These are phyloP conservation scores for Crotalus viridis DNA, from an alignment of 2,113 vertebrate genomes.

Conservation along the genomic window DNA sequence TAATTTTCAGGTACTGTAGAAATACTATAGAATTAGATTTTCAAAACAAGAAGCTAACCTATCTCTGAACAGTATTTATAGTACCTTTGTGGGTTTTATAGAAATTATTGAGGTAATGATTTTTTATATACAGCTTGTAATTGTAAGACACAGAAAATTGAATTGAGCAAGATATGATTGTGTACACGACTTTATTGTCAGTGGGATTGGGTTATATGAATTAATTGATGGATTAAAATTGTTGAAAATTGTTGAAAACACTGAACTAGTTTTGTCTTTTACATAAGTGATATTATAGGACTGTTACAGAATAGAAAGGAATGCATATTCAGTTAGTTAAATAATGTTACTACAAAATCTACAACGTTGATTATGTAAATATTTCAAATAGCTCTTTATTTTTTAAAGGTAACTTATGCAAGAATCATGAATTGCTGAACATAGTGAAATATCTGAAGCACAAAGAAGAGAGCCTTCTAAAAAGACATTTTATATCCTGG, in stretches of 20 bases:
- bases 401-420: slow-evolving; percentile 59
- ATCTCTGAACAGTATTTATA: neutral
- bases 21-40: neutral
- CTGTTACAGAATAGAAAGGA: neutral
- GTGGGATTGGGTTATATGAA: neutral
- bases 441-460: slow-evolving; percentile 51
- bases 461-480: slow-evolving; percentile 43
- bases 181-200: neutral
- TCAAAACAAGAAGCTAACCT: neutral
- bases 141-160: neutral
- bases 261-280: neutral
- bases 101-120: neutral
- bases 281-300: neutral
- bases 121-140: neutral
- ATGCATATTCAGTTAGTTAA: neutral
- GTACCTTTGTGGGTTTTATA: neutral
- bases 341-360: fast-evolving
- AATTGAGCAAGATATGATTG: neutral
- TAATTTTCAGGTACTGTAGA: neutral
- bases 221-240: neutral
- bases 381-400: slow-evolving; percentile 33
- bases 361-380: neutral
- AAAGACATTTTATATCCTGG: slow-evolving; percentile 53
- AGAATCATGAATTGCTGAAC: slow-evolving; percentile 15
- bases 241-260: neutral